A percentile compares a stretch with the other conserved stretches of the same genome.
These are phyloP conservation scores for Stichopus horrens DNA, from an alignment of 53 echinoderm and acorn worm genomes.

Conservation along the genomic window DNA sequence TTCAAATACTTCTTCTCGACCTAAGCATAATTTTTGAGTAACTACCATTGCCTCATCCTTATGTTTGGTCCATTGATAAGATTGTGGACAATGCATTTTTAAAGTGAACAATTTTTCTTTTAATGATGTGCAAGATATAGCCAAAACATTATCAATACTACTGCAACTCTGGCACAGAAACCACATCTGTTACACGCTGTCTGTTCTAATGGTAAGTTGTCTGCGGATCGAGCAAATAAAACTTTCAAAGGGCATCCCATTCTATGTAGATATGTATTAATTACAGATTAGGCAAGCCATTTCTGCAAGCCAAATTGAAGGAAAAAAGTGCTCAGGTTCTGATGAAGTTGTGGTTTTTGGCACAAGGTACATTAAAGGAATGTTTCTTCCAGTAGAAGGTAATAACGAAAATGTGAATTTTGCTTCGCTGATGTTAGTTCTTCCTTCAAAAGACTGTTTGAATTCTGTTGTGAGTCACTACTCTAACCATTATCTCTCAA, in stretches of 20 bases:
- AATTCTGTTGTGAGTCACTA: too few relatives aligned
- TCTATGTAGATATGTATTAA: not conserved
- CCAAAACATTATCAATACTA: slow-evolving; percentile 57
- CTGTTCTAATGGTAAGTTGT: slow-evolving; percentile 37
- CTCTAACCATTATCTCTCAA: too few relatives aligned
- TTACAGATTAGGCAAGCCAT: not conserved
- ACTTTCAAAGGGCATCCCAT: not conserved
- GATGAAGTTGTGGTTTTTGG: not conserved
- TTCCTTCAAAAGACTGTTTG: too few relatives aligned
- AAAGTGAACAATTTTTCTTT: slow-evolving; percentile 57
- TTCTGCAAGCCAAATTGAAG: not conserved
- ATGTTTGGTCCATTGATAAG: slow-evolving; percentile 60
- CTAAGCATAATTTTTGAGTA: slow-evolving; percentile 54
- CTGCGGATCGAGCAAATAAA: slow-evolving; percentile 16
- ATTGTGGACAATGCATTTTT: slow-evolving; percentile 44
- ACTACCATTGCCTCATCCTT: slow-evolving; percentile 45
- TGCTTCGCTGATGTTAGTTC: too few relatives aligned
- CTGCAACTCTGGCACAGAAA: slow-evolving; percentile 44
- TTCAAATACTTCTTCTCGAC: slow-evolving; percentile 43
- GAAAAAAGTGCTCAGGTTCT: not conserved
- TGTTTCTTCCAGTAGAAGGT: too few relatives aligned
- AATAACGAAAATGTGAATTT: too few relatives aligned
- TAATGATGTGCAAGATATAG: slow-evolving; percentile 43
- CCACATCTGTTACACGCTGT: slow-evolving; percentile 56
- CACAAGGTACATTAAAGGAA: not conserved